These are phyloP conservation scores for Eretmochelys imbricata DNA, from an alignment of 2,113 vertebrate species.

Conservation along the genomic window DNA sequence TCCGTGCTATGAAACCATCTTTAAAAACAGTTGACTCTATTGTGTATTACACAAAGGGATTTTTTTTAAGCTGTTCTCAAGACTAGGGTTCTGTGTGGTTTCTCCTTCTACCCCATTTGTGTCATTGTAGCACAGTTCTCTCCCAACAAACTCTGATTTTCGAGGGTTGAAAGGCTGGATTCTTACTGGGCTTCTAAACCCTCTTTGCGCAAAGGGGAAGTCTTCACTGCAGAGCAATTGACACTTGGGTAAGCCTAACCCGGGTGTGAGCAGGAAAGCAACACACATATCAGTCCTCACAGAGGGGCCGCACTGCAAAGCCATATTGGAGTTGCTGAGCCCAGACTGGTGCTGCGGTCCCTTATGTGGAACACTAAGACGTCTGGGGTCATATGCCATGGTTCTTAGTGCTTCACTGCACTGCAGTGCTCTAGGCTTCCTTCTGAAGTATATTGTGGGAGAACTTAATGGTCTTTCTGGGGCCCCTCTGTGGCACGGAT, in stretches of 20 bases:
- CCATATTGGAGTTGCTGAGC: not conserved
- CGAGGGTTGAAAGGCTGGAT: not conserved
- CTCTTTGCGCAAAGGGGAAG: not conserved
- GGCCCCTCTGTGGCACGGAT: not conserved
- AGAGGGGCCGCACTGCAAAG: not conserved
- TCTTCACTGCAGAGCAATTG: not conserved
- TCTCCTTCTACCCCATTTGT: not conserved
- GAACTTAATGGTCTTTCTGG: not conserved
- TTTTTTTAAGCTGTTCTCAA: not conserved
- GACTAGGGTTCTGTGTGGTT: not conserved
- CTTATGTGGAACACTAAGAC: not conserved
- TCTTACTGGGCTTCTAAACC: not conserved
- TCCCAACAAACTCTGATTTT: not conserved
- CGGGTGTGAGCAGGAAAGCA: not conserved
- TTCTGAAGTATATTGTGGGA: not conserved
- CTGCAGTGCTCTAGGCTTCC: not conserved
- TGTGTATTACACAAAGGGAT: rapidly evolving
- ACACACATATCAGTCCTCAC: not conserved
- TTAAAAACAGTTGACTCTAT: not conserved
- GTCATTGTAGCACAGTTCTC: not conserved
- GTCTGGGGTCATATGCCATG: not conserved
- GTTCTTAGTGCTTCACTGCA: not conserved
- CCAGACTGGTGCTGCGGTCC: not conserved
- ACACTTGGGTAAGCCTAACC: not conserved
- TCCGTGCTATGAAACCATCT: not conserved